A percentile compares a stretch with the other conserved stretches of the same genome.
These are phyloP conservation scores for Theocolax elegans DNA, from an alignment of 1,140 invertebrate species.

Conservation along the genomic window DNA sequence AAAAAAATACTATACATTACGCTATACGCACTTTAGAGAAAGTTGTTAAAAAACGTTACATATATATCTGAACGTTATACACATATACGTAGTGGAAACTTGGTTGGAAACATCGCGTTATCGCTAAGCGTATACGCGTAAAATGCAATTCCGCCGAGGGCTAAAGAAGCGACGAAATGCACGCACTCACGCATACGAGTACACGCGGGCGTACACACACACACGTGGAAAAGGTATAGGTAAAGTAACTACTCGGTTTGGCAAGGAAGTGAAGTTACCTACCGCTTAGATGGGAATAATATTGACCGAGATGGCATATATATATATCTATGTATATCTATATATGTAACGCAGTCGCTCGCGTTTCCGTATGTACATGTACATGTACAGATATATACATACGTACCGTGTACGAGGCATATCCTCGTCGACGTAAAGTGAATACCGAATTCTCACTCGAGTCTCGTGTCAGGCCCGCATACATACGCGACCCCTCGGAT, in stretches of 20 bases:
- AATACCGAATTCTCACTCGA: constrained; percentile 50
- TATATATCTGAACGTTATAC: too few relatives aligned
- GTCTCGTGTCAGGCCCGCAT: constrained; percentile 12
- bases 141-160: constrained; percentile 13
- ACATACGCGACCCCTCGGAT: too few relatives aligned
- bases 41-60: too few relatives aligned
- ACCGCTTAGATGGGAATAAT: constrained; percentile 7
- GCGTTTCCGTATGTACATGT: not conserved
- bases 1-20: too few relatives aligned
- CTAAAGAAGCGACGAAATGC: too few relatives aligned
- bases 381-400: not conserved
- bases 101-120: too few relatives aligned
- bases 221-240: not conserved
- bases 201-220: not conserved
- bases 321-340: too few relatives aligned
- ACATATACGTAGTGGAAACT: too few relatives aligned
- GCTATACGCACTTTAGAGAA: too few relatives aligned
- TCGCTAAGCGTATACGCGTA: not conserved
- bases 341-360: constrained; percentile 3
- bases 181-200: not conserved
- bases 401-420: not conserved
- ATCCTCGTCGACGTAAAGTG: constrained; percentile 37
- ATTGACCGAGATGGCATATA: constrained; percentile 17
- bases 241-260: not conserved
- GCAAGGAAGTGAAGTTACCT: not conserved